Conservation (phyloP, 2,797 vertebrate species). For the Pristis pectinata region DNA sequence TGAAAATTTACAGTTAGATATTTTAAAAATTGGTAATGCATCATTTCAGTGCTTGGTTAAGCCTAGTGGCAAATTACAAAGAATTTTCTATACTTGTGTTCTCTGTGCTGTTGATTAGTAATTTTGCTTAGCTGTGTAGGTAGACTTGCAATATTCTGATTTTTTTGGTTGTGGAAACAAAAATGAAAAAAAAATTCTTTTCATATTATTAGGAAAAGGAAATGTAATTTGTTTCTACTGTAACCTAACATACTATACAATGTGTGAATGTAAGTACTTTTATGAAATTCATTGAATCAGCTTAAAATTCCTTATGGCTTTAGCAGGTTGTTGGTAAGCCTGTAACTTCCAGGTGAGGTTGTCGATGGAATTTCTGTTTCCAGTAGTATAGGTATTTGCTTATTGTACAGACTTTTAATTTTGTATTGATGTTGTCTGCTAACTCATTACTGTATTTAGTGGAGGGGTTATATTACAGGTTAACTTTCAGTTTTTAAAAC, state of each 20-base stretch:
- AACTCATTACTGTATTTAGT: not conserved
- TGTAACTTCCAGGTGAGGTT: not conserved
- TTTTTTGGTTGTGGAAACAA: not conserved
- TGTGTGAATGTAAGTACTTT: not conserved
- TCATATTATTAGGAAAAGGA: not conserved
- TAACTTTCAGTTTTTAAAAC: constrained; percentile 9
- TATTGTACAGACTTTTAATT: constrained; percentile 17
- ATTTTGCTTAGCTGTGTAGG: not conserved
- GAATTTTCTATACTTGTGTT: not conserved
- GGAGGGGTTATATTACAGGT: not conserved
- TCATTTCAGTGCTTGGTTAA: constrained; percentile 17
- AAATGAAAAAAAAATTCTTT: not conserved
- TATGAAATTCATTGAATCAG: not conserved
- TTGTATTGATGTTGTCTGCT: not conserved
- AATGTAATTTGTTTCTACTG: not conserved
- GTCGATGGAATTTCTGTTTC: not conserved
- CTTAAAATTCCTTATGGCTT: not conserved
- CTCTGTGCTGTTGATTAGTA: not conserved
- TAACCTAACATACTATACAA: not conserved
- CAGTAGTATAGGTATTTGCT: not conserved
- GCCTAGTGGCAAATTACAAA: not conserved
- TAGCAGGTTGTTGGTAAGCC: not conserved
- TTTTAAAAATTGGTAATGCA: not conserved
- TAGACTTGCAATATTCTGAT: not conserved
- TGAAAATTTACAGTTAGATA: not conserved